These are phyloP conservation scores for Burhinus bistriatus DNA, from an alignment of 2,113 vertebrate genomes.

Conservation along the genomic window DNA sequence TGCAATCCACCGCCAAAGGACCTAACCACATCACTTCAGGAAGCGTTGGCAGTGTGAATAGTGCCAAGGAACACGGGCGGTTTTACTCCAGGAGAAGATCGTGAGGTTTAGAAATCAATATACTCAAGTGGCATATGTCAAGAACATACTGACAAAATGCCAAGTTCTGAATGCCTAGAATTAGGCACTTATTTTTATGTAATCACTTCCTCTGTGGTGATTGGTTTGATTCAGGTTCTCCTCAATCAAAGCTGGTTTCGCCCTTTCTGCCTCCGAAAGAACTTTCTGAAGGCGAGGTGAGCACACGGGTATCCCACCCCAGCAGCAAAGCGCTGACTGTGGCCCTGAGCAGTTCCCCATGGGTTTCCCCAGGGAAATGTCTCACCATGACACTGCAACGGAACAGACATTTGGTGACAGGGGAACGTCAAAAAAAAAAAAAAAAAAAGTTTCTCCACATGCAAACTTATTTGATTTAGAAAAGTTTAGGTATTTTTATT, in stretches of 20 bases:
- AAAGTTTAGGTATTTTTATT: not conserved
- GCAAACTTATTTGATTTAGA: not conserved
- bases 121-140: no score
- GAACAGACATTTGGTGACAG: not conserved
- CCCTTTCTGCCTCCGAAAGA: no score
- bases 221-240: not conserved
- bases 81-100: not conserved
- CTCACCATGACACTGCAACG: no score
- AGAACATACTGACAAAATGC: not conserved
- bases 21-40: no score
- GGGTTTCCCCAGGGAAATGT: not conserved
- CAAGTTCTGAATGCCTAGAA: not conserved
- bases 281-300: fast-evolving
- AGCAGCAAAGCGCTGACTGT: fast-evolving
- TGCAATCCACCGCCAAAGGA: not conserved
- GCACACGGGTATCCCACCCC: fast-evolving
- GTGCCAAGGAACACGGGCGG: not conserved
- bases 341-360: not conserved
- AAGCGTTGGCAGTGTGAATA: not conserved
- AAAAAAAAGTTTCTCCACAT: no score
- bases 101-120: not conserved
- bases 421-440: not conserved
- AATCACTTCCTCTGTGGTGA: no score
- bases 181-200: not conserved
- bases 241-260: not conserved